Evolutionary conservation across 2,797 vertebrate species (phyloP).

Genomic region (Cossypha dichroa): DNA sequence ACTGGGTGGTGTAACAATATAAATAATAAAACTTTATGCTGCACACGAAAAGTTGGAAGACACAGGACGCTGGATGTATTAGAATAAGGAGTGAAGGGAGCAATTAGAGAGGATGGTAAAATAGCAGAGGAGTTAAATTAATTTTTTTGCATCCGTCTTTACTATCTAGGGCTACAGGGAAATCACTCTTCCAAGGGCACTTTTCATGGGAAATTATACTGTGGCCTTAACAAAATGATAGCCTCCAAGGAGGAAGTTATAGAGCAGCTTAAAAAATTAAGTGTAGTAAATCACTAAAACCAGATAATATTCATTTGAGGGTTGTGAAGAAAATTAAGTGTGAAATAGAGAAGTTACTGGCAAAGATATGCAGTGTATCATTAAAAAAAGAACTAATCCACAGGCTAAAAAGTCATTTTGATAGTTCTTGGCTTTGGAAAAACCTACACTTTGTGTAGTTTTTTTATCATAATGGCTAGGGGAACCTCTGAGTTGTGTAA

Average conservation of each 20-base stretch:
- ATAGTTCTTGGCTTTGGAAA: background rate
- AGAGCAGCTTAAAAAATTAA: conserved; percentile 44
- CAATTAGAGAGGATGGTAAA: conserved; percentile 1
- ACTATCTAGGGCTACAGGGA: background rate
- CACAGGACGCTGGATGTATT: background rate
- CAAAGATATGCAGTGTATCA: background rate
- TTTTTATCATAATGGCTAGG: background rate
- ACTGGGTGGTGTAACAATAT: background rate
- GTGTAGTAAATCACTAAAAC: conserved; percentile 48
- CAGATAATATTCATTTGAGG: conserved; percentile 30
- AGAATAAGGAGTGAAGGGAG: background rate
- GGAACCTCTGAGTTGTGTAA: background rate
- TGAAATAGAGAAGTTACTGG: conserved; percentile 54
- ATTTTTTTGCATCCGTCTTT: conserved; percentile 32
- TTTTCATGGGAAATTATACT: conserved; percentile 51
- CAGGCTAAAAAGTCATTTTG: background rate
- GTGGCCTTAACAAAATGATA: conserved; percentile 30
- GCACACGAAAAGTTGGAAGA: background rate
- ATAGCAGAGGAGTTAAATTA: conserved; percentile 14
- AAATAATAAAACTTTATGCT: background rate
- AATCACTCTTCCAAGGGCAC: conserved; percentile 34
- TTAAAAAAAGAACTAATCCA: background rate
- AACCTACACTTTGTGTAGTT: background rate
- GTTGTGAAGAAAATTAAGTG: conserved; percentile 56
- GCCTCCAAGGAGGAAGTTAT: conserved; percentile 34